Evolutionary conservation across 2,888 invertebrate species (phyloP), one percentile per base, ranked within the genome.

Genomic region (Luperina nickerlii): DNA sequence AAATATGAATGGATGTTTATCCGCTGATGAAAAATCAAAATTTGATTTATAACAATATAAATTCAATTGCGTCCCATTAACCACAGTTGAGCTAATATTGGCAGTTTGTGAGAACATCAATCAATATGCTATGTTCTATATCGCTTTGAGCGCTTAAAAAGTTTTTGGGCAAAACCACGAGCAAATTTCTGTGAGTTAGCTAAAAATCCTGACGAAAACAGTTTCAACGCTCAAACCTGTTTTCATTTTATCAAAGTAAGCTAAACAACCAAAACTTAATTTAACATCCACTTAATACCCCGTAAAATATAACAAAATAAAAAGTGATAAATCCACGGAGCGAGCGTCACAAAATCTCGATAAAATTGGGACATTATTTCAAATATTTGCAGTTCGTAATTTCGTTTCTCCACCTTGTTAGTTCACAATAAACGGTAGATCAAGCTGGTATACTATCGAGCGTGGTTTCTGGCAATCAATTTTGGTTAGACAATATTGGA

Each of bases 401-500:
- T 87, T 80, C 76, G 69, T 88, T 88, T 48, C 87, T 88, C 81
- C 76, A 74, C 84, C 81, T 87, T 84, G 90, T 85, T 86, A 88
- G 84, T 86, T 77, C 67, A 84, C 81, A 83, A 87, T 85, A 88
- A 89, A 88, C 87, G 90, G 65, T 90, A 92, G 89, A 91, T 91
- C 90, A 91, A 87, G 84, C 88, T 86, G 82, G 87, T 82, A 79
- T 85, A 80, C 76, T 81, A 88, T 81, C 88, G 90, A 92, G 90
- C 92, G 92, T 89, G 94, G 93, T 94, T 92, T 91, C 91, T 90
- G 92, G 93, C 94, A 96, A 96, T 96, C 96, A 96, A 96, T 96
- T 96, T 96, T 94, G 95, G 96, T 96, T 96, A 95, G 95, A 96
- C 96, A 96, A 96, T 97, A 97, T 96, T 97, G 95, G 95, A 95